Base-by-base conservation (phyloP, 2,113 vertebrate genomes). In the Elanoides forficatus region DNA sequence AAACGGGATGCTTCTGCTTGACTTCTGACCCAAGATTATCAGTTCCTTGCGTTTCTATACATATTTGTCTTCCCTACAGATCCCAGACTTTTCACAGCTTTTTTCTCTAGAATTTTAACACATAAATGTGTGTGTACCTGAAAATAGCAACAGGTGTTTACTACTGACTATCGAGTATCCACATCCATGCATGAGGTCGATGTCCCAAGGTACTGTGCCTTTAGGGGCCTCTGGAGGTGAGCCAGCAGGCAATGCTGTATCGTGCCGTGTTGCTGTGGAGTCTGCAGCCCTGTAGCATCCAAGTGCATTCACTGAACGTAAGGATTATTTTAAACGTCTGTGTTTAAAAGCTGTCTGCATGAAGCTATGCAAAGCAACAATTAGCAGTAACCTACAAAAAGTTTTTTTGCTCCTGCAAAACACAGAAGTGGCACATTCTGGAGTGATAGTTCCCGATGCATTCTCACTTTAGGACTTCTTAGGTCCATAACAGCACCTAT, bases 181-280 rank as follows among this genome's bases (percentile, higher is more conserved):
- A 1, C n/a, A 52, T 4, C 50, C 4, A 5, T 3, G 32, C 9
- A 4, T 3, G 13, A 42, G 47, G 25, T 42, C 3, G 1, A 0
- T 45, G 67, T 58, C 79, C 55, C 25, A 19, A 27, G 48, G 75
- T 20, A 15, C 62, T 6, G 55, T 15, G 47, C 18, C 34, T 15
- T 3, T 3, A 13, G 34, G 14, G 42, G 13, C 21, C 48, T 20
- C 50, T 17, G 55, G 36, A 45, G 66, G 27, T 48, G 59, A 9
- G 55, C 52, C 47, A 27, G 19, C 27, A 23, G 45, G 4, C 10
- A 5, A 3, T 8, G 45, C 5, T 7, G 58, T 6, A 3, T 38
- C 2, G 1, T 17, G 40, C 42, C 1, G 4, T 4, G 15, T 18
- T 63, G 53, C 79, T 50, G 43, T 43, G 67, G 22, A 25, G n/a